A percentile compares a stretch with the other conserved stretches of the same genome.
These are phyloP conservation scores for Paratrypauchen microcephalus DNA, from an alignment of 2,797 vertebrate species.

Conservation along the genomic window DNA sequence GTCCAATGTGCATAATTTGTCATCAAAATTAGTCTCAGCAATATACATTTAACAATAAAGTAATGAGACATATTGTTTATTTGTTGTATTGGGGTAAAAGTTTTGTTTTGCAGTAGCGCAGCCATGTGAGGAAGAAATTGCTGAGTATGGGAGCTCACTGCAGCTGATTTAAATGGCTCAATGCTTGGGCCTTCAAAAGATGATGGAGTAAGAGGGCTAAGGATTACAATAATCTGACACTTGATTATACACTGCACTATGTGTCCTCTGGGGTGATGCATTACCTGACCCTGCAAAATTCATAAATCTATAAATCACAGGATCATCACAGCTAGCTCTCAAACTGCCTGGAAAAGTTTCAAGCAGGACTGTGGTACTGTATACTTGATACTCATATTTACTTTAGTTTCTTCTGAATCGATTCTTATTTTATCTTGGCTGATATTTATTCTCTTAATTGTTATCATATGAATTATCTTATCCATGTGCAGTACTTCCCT, in stretches of 20 bases:
- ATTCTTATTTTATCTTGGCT: no score
- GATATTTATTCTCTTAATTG: no score
- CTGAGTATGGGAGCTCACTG: conserved; percentile 7
- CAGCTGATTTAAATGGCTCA: not conserved
- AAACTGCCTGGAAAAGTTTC: not conserved
- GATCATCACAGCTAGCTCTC: not conserved
- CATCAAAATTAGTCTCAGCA: no score
- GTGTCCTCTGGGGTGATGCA: conserved; percentile 18
- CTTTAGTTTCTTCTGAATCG: not conserved
- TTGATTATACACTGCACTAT: conserved; percentile 22
- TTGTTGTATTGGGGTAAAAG: no score
- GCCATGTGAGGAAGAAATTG: not conserved
- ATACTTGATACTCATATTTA: not conserved
- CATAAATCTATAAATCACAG: conserved; percentile 9
- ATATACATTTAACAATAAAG: no score
- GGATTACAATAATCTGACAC: conserved; percentile 28
- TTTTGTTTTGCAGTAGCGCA: not conserved
- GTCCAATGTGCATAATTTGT: not conserved
- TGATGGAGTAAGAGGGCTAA: conserved; percentile 13
- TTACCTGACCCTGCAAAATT: conserved; percentile 22
- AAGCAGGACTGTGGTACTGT: not conserved
- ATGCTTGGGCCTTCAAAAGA: conserved; percentile 5
- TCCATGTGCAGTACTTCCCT: no score
- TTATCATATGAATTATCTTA: no score
- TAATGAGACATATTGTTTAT: no score